These are phyloP conservation scores for Pygoscelis antarcticus DNA, from an alignment of 2,113 vertebrate species.

Conservation along the genomic window DNA sequence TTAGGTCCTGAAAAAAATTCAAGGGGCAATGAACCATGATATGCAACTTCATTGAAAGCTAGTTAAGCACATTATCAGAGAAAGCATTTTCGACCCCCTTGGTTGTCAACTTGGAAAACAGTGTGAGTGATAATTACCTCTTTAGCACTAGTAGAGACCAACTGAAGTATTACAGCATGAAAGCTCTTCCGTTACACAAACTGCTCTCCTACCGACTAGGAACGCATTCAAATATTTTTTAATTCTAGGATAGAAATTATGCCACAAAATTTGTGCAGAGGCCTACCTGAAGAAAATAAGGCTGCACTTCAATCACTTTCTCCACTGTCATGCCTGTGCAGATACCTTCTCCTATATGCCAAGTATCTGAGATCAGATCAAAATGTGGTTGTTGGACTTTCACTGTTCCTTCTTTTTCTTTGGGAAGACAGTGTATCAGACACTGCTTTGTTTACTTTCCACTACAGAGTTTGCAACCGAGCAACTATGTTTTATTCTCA, in stretches of 20 bases:
- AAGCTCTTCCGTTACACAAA: neutral
- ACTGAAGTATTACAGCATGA: neutral
- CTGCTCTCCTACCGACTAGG: neutral
- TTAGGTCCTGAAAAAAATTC: neutral
- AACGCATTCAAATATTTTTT: neutral
- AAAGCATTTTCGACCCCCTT: neutral
- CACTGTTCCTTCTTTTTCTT: neutral
- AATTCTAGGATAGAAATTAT: neutral
- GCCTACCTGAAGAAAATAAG: neutral
- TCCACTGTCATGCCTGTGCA: neutral
- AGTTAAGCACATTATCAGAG: conserved; percentile 13
- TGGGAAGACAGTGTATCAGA: neutral
- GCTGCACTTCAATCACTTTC: neutral
- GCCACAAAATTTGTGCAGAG: neutral
- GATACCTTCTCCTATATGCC: neutral
- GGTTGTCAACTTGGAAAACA: neutral
- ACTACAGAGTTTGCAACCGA: accelerated
- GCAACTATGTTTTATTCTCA: neutral
- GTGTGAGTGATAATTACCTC: neutral
- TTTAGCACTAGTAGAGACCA: neutral
- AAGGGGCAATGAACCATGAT: conserved; percentile 25
- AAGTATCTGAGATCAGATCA: neutral
- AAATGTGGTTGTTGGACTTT: neutral
- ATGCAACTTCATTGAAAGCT: neutral
- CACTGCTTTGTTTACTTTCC: neutral